These are phyloP conservation scores for Brachyrhaphis roseni DNA, from an alignment of 2,797 vertebrate genomes.

Conservation along the genomic window DNA sequence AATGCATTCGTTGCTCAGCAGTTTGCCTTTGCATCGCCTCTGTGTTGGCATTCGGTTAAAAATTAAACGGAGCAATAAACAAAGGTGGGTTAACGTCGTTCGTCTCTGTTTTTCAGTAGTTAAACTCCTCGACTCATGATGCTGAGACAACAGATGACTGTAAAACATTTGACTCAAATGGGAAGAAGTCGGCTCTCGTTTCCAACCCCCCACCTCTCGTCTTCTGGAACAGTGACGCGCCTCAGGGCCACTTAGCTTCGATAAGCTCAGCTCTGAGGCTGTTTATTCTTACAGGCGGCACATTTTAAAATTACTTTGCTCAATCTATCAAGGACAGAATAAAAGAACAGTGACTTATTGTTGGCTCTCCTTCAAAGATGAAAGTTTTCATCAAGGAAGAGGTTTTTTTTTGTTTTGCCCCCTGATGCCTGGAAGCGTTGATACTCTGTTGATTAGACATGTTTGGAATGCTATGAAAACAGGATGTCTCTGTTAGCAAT, in stretches of 20 bases:
- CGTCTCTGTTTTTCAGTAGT: neutral
- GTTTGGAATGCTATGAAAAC: slow-evolving; percentile 60
- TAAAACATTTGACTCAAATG: neutral
- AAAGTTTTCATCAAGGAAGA: slow-evolving; percentile 41
- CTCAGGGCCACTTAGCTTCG: slow-evolving; percentile 25
- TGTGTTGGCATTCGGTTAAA: neutral
- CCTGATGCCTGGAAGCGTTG: slow-evolving; percentile 33
- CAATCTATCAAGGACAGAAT: slow-evolving; percentile 4
- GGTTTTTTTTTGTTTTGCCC: neutral
- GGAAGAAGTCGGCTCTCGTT: slow-evolving; percentile 22
- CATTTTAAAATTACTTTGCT: neutral
- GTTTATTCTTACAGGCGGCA: slow-evolving; percentile 12
- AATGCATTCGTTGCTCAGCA: neutral
- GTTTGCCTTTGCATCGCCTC: neutral
- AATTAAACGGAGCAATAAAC: neutral
- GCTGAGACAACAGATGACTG: neutral
- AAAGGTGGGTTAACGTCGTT: slow-evolving; percentile 1
- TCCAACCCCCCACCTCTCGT: neutral
- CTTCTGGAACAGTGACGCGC: neutral
- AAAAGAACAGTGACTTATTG: neutral
- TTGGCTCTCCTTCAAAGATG: slow-evolving; percentile 17
- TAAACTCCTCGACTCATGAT: neutral
- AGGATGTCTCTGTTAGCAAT: slow-evolving; percentile 46
- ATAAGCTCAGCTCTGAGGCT: slow-evolving; percentile 3
- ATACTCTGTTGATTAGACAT: slow-evolving; percentile 36